Evolutionary conservation across 2,797 vertebrate species (phyloP).

Genomic region (Manis pentadactyla): DNA sequence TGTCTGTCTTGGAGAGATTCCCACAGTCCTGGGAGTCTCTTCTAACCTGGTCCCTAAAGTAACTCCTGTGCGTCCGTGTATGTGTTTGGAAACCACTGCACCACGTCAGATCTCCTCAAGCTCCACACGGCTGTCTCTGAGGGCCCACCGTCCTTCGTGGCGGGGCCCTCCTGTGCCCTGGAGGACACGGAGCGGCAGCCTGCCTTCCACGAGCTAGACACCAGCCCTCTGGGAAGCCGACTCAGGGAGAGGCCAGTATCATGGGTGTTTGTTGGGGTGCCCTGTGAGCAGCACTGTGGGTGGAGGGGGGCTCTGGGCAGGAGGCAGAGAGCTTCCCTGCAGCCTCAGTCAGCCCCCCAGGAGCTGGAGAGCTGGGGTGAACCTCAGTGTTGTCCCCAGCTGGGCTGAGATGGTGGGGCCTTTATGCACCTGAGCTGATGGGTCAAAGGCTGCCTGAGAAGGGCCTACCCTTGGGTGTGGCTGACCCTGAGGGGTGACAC

Average conservation of each 20-base stretch:
- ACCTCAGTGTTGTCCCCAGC: background rate
- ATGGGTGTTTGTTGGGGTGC: background rate
- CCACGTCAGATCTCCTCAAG: background rate
- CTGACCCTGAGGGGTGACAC: background rate
- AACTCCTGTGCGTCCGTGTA: background rate
- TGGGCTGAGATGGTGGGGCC: background rate
- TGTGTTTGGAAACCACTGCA: background rate
- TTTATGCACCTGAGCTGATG: background rate
- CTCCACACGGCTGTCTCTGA: accelerated
- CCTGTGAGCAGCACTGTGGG: background rate
- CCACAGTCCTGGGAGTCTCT: background rate
- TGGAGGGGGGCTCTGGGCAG: background rate
- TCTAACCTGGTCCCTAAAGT: background rate
- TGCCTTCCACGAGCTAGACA: background rate
- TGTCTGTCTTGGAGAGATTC: slow-evolving; percentile 11
- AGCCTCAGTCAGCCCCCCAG: background rate
- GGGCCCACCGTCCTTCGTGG: background rate
- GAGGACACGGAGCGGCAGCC: background rate
- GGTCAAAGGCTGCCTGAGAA: background rate
- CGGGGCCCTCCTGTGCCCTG: background rate
- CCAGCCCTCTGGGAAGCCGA: background rate
- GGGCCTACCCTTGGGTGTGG: background rate
- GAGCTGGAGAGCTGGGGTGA: background rate
- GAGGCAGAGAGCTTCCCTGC: background rate
- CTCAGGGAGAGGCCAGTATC: background rate